Percentiles rank a stretch among this genome's conserved stretches.
These are phyloP conservation scores for Aphelenchoides avenae DNA, from an alignment of 1,140 invertebrate genomes.

Conservation along the genomic window DNA sequence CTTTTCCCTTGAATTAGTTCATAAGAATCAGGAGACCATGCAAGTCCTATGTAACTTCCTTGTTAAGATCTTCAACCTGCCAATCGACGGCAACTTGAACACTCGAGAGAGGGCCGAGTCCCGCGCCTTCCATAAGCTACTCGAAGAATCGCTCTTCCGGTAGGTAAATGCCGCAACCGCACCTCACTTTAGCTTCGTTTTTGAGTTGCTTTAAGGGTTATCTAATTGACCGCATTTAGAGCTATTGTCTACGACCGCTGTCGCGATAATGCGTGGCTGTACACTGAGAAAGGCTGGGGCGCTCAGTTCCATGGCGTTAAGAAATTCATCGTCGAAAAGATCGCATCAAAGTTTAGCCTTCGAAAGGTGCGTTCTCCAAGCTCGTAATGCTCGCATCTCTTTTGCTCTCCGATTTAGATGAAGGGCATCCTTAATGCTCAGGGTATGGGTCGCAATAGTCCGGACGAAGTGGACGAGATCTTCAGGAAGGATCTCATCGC, in stretches of 20 bases:
- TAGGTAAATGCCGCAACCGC: neutral
- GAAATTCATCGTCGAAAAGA: slow-evolving; percentile 30
- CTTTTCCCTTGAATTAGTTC: too few species aligned
- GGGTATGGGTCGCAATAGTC: slow-evolving; percentile 80
- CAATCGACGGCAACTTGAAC: slow-evolving; percentile 73
- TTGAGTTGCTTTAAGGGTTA: slow-evolving; percentile 5
- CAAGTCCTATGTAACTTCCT: slow-evolving; percentile 78
- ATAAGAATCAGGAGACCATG: too few species aligned
- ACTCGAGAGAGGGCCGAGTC: slow-evolving; percentile 73
- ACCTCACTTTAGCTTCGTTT: neutral
- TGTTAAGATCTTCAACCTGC: slow-evolving; percentile 73
- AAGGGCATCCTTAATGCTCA: slow-evolving; percentile 34
- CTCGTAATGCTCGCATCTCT: neutral
- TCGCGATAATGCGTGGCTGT: slow-evolving; percentile 31
- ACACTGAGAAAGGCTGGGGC: slow-evolving; percentile 29
- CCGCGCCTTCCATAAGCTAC: slow-evolving; percentile 87
- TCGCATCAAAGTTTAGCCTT: slow-evolving; percentile 15
- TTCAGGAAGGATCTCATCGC: slow-evolving; percentile 83
- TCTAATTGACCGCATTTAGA: neutral
- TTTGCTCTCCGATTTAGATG: slow-evolving; percentile 10
- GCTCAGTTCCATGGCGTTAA: slow-evolving; percentile 33
- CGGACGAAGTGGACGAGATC: slow-evolving; percentile 82
- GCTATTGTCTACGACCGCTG: slow-evolving; percentile 31
- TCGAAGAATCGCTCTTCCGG: slow-evolving; percentile 76
- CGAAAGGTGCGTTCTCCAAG: neutral